Evolutionary conservation across 2,797 vertebrate species (phyloP).

Genomic region (Sebastes ruberrimus): DNA sequence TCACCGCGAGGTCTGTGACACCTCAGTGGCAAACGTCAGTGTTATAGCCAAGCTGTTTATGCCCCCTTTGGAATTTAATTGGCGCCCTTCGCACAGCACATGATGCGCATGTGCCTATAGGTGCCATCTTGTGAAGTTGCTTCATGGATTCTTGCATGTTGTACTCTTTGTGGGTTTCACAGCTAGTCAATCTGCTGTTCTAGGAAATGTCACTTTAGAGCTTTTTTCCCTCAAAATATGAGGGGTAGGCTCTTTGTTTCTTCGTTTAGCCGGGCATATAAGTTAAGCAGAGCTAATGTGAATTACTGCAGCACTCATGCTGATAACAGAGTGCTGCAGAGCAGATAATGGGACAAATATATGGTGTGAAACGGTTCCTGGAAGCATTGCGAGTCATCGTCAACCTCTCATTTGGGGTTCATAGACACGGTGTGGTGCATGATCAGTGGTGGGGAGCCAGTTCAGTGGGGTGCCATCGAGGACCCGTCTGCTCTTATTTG

Average conservation of each 20-base stretch:
- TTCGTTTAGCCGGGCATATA: constrained; percentile 38
- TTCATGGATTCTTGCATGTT: background rate
- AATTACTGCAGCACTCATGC: constrained; percentile 10
- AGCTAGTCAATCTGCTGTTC: background rate
- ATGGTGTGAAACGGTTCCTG: constrained; percentile 33
- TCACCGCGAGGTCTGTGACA: too few relatives aligned
- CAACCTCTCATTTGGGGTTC: constrained; percentile 61
- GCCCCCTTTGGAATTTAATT: too few relatives aligned
- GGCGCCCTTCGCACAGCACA: too few relatives aligned
- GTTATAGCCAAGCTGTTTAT: too few relatives aligned
- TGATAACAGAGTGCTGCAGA: constrained; percentile 19
- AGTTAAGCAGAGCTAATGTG: constrained; percentile 9
- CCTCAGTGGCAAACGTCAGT: too few relatives aligned
- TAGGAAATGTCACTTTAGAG: background rate
- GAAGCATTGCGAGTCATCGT: constrained; percentile 22
- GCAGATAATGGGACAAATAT: constrained; percentile 28
- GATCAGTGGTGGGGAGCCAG: constrained; percentile 58
- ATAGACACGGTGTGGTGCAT: constrained; percentile 37
- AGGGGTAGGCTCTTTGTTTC: background rate
- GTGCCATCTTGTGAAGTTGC: background rate
- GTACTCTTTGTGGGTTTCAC: background rate
- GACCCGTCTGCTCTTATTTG: constrained; percentile 53
- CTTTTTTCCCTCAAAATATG: background rate
- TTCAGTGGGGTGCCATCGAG: constrained; percentile 63
- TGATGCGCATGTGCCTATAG: too few relatives aligned